phyloP scores from a whole-genome alignment of 2,888 invertebrate genomes.

The Diabrotica balteata region DNA sequence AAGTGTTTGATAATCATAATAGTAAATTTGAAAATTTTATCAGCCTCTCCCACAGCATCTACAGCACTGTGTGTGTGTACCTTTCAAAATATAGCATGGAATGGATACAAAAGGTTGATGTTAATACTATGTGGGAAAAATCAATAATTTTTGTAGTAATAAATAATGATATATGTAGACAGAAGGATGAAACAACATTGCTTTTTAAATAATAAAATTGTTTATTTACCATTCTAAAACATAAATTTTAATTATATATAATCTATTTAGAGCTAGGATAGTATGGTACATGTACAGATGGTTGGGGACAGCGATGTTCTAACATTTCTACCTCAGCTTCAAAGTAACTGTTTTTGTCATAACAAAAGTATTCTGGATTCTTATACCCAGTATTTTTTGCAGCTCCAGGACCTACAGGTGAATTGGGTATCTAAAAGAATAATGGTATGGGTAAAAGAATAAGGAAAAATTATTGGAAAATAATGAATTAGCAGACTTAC shows the following conservation, averaged over 20 bases:
- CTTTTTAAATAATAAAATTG: too few species aligned
- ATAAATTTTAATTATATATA: not conserved
- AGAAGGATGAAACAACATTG: too few species aligned
- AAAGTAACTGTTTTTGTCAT: constrained; percentile 76
- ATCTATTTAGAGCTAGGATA: constrained; percentile 28
- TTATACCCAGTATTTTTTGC: constrained; percentile 72
- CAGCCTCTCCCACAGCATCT: too few species aligned
- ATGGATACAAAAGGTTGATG: too few species aligned
- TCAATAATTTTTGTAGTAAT: too few species aligned
- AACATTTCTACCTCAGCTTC: constrained; percentile 89
- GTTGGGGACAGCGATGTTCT: constrained; percentile 80
- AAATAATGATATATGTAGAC: too few species aligned
- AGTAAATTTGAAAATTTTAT: too few species aligned
- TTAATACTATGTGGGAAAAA: too few species aligned
- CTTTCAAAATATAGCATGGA: too few species aligned
- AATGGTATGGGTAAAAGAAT: not conserved
- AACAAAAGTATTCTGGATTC: constrained; percentile 88
- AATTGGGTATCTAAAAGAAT: constrained; percentile 54
- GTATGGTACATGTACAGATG: constrained; percentile 62
- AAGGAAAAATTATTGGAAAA: not conserved
- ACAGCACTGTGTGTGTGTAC: too few species aligned
- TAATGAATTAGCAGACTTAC: constrained; percentile 3
- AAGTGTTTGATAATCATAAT: too few species aligned
- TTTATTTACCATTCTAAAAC: too few species aligned
- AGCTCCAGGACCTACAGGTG: constrained; percentile 76